phyloP scores from a whole-genome alignment of 2,888 invertebrate species.

The Reticulitermes lucifugus region DNA sequence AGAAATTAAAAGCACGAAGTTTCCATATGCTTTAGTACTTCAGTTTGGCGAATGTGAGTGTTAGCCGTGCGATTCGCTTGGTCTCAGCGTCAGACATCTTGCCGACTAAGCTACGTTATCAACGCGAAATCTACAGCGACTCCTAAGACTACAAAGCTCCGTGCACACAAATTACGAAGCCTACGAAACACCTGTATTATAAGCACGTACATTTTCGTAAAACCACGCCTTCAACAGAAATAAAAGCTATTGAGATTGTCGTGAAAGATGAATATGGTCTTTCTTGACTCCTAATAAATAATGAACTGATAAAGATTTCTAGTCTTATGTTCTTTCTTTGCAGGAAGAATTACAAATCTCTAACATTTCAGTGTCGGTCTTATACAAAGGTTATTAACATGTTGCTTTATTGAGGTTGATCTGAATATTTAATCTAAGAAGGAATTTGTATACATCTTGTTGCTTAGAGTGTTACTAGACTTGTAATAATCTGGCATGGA shows the following conservation, averaged over 20 bases:
- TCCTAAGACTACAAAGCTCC: not conserved
- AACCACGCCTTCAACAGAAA: conserved; percentile 10
- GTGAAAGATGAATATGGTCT: not conserved
- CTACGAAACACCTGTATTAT: not conserved
- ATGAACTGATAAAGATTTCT: conserved; percentile 37
- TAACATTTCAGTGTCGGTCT: conserved; percentile 31
- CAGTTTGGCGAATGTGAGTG: too few relatives aligned
- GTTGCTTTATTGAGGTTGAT: conserved; percentile 26
- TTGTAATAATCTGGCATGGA: too few relatives aligned
- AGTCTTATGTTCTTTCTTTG: conserved; percentile 19
- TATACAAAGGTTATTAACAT: conserved; percentile 39
- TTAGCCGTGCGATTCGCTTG: too few relatives aligned
- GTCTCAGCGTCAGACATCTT: too few relatives aligned
- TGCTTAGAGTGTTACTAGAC: not conserved
- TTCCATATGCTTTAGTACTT: too few relatives aligned
- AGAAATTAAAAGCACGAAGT: too few relatives aligned
- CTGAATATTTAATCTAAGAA: not conserved
- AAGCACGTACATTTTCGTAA: not conserved
- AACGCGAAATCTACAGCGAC: not conserved
- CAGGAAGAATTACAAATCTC: conserved; percentile 29
- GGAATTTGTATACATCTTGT: not conserved
- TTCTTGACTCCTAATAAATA: conserved; percentile 25
- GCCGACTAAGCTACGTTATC: not conserved
- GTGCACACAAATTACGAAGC: conserved; percentile 22
- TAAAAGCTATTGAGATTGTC: conserved; percentile 3